Base-by-base conservation (phyloP, 2,888 invertebrate genomes). In the Oscheius onirici region DNA sequence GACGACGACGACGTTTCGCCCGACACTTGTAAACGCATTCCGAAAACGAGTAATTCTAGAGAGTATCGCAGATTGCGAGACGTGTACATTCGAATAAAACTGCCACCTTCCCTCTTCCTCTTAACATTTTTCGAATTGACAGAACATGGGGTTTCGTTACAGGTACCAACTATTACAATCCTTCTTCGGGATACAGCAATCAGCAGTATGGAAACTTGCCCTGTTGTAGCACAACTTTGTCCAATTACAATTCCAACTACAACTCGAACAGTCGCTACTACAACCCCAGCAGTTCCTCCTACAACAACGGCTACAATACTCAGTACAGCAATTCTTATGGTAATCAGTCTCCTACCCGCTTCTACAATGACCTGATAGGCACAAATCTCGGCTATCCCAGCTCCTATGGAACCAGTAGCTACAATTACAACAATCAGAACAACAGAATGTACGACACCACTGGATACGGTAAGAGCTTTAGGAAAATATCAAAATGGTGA, bases 41-140 rank as follows among this genome's bases (percentile, higher is more conserved):
- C 26, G 13, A 20, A 22, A 44, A 49, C 49, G 63, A 26, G 63
- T 28, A 46, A 49, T 13, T 49, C 49, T 49, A 22, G 49, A 17
- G 26, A 28, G 63, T 63, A 63, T 63, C 63, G 63, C 63, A 63
- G 63, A 63, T 63, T 63, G 63, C 63, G 63, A 63, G 17, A 28
- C 17, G 49, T 63, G 63, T 63, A 63, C 63, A 63, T 63, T 63
- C 49, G 49, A 26, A 63, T 49, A 49, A 63, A 63, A 63, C 63
- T 63, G 63, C 63, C 63, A 63, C 46, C 26, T 61, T 46, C 46
- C 46, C 46, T 46, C 46, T 20, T 20, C 46, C 20, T 20, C 13
- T 46, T 20, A 46, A 46, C 46, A 17, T 13, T 3, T 3, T 5
- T 17, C 13, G 20, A 46, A 17, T 20, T 11, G 20, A 55, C 20